Evolutionary conservation across 2,797 vertebrate species (phyloP), one percentile per base, ranked within the genome.

Genomic region (Fistularia tabacaria): DNA sequence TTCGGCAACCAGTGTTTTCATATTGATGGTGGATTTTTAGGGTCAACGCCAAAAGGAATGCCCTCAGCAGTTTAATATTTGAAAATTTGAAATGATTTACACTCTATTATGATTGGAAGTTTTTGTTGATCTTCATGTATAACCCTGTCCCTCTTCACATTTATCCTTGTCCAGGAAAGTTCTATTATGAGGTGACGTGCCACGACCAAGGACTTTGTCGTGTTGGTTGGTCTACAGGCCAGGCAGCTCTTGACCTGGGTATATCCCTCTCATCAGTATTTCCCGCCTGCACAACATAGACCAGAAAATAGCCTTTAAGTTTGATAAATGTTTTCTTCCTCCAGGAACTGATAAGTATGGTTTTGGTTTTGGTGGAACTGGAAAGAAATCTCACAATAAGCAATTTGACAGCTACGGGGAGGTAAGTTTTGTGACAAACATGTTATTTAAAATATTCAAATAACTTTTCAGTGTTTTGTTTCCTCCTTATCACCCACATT

Each of bases 371-470:
- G 97, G 97, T 51, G 97, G 97, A 58, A 98, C 96, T 9, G 97
- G 97, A 66, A 99, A 99, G 84, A 99, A 99, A 72, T 99, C 97
- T 58, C 91, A 98, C 78, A 98, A 97, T 79, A 99, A 99, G 66
- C 97, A 99, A 54, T 99, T 99, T 90, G 97, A 99, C 85, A 98
- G 94, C 81, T 99, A 99, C 1, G 97, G 97, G 75, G 97, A 99
- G 93, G 97, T 99, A 77, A 83, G 1, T 0, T 7, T 40, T 38
- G 1, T 44, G 14, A 0, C 12, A 36, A 37, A 8, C 25, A 12
- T 38, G 38, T 9, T 13, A 0, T 42, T 42, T 25, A 11, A 41
- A 25, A 51, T 6, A 8, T 39, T 10, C 9, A 5, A 14, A 14
- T 10, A 1, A 45, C 3, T 47, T 7, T 14, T 41, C 25, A 25